Percentiles rank a stretch among this genome's conserved stretches.
phyloP scores from a whole-genome alignment of 2,113 vertebrate genomes.

The Carassius gibelio region DNA sequence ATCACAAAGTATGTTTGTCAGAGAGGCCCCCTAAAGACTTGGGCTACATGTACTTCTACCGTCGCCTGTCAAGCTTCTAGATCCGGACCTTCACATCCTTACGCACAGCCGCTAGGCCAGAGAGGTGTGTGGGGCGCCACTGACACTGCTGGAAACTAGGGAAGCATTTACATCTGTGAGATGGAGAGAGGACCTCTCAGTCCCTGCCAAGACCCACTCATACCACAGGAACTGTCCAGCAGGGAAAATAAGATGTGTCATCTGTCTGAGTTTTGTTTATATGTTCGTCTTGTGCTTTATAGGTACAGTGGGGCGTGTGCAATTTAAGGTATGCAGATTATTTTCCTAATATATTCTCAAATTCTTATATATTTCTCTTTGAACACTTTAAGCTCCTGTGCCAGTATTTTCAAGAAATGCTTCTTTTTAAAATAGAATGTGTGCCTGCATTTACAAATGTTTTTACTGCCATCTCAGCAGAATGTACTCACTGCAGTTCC shows the following conservation, averaged over 20 bases:
- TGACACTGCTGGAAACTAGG: constrained; percentile 62
- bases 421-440: constrained; percentile 51
- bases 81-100: constrained; percentile 57
- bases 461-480: constrained; percentile 62
- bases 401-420: constrained; percentile 62
- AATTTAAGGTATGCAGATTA: constrained; percentile 63
- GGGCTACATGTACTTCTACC: constrained; percentile 99
- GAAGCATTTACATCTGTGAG: constrained; percentile 52
- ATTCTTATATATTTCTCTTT: constrained; percentile 66
- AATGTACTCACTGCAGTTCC: constrained; percentile 43
- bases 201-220: constrained; percentile 69
- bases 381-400: constrained; percentile 66
- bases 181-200: constrained; percentile 57
- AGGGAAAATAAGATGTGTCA: constrained; percentile 62
- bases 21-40: constrained; percentile 97
- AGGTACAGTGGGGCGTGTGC: constrained; percentile 68
- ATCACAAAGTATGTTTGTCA: constrained; percentile 96
- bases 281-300: constrained; percentile 59
- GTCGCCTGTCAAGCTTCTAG: constrained; percentile 89
- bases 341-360: constrained; percentile 56
- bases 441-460: constrained; percentile 44
- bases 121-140: constrained; percentile 57
- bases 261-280: constrained; percentile 55
- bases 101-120: constrained; percentile 71
- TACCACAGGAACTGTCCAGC: constrained; percentile 28